Evolutionary conservation across 2,888 invertebrate species (phyloP).

Genomic region (Syritta pipiens): DNA sequence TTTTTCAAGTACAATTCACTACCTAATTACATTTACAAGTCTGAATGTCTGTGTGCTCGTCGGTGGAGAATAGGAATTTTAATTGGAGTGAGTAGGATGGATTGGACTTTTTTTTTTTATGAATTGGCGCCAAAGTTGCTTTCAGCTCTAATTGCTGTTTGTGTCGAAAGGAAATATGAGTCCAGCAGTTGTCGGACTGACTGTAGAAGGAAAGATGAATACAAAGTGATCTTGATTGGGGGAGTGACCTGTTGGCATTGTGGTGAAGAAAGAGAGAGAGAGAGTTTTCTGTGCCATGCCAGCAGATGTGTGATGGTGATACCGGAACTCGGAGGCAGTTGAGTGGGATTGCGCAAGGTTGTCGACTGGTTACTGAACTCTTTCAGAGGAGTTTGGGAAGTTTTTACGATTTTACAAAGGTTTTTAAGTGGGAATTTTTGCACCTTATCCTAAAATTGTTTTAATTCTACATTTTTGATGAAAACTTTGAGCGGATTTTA

Average conservation of each 20-base stretch:
- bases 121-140: constrained; percentile 22
- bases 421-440: too few relatives aligned
- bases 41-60: not conserved
- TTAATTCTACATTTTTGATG: too few relatives aligned
- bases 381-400: too few relatives aligned
- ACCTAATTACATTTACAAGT: constrained; percentile 7
- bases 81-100: constrained; percentile 47
- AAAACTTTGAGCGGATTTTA: too few relatives aligned
- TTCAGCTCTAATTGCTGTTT: constrained; percentile 57
- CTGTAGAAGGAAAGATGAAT: not conserved
- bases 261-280: not conserved
- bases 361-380: not conserved
- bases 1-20: constrained; percentile 26
- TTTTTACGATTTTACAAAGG: too few relatives aligned
- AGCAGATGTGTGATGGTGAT: not conserved
- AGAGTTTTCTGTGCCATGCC: not conserved
- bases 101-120: constrained; percentile 2
- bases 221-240: not conserved
- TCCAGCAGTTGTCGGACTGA: not conserved
- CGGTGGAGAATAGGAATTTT: constrained; percentile 1
- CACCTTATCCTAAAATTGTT: too few relatives aligned
- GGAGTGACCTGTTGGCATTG: constrained; percentile 7
- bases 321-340: not conserved
- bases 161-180: constrained; percentile 45
- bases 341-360: not conserved